These are phyloP conservation scores for Ochotona curzoniae DNA, from an alignment of 2,113 vertebrate species.

Conservation along the genomic window DNA sequence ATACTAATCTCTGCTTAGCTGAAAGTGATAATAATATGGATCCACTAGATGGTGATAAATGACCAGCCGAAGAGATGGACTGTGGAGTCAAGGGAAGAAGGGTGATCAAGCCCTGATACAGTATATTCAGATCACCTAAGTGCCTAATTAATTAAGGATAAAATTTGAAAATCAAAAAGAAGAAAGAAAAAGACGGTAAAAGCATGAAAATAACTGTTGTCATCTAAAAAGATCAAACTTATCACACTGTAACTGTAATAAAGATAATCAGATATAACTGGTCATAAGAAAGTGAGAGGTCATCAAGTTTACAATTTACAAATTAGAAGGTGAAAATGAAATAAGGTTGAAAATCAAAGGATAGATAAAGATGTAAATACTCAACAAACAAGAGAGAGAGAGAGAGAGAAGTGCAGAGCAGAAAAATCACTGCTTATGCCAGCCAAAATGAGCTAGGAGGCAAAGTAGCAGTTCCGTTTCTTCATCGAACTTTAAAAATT, in stretches of 20 bases:
- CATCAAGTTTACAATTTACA: background rate
- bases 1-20: background rate
- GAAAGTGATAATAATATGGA: background rate
- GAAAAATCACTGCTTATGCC: background rate
- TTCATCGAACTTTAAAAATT: too few species aligned
- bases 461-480: background rate
- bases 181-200: background rate
- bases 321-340: background rate
- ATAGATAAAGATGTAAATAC: background rate
- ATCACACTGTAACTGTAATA: slow-evolving; percentile 40
- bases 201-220: background rate
- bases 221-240: background rate
- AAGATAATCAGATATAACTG: slow-evolving; percentile 58
- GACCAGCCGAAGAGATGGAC: background rate
- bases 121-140: background rate
- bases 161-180: background rate
- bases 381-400: too few species aligned
- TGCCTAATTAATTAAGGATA: background rate
- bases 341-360: background rate
- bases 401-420: background rate
- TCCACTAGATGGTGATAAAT: slow-evolving; percentile 64
- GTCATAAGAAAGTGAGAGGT: background rate
- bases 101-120: background rate
- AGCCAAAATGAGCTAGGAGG: background rate
- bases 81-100: background rate